Base-by-base conservation (phyloP, 2,113 vertebrate species). In the Poeciliopsis occidentalis region DNA sequence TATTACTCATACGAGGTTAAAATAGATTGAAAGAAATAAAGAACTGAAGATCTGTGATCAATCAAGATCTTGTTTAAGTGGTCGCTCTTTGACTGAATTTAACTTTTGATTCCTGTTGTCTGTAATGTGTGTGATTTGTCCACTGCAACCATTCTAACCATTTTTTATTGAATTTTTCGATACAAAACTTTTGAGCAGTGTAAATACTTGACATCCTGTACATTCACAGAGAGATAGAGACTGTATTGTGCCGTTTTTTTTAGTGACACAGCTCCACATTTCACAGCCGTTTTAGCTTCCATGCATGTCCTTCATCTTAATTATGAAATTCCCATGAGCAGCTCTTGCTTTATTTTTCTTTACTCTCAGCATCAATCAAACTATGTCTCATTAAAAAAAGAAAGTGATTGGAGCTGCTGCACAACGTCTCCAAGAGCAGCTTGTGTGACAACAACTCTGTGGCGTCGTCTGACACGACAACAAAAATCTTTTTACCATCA, bases 251-350 rank as follows among this genome's bases (percentile, higher is more conserved):
- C 8, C 19, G n/a, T 10, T 8, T 57, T 8, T 8, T 57, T 8
- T 10, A 1, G 51, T n/a, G 24, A 57, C 22, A 11, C 19, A 10
- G 10, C 64, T 17, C 57, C 71, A 79, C 54, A 19, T 80, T 80
- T 78, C 19, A 32, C 57, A 54, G 62, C 72, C 69, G 66, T 60
- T 79, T 75, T 79, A 8, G 12, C 39, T 73, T 69, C 71, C 26
- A 2, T 22, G 8, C 60, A n/a, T 41, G n/a, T 65, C 51, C 60
- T 86, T 79, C 65, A 73, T 86, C 81, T 83, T 86, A 84, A 87
- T 90, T 79, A 81, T 77, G 31, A 29, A 68, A 64, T 27, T 57
- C 69, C 73, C 78, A 71, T 73, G 78, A 80, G 67, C 34, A 31
- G 75, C 54, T 41, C 1, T 68, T 6, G 30, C 73, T 2, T 12